Conservation (phyloP, 2,888 invertebrate genomes). For the Clostera curtula region DNA sequence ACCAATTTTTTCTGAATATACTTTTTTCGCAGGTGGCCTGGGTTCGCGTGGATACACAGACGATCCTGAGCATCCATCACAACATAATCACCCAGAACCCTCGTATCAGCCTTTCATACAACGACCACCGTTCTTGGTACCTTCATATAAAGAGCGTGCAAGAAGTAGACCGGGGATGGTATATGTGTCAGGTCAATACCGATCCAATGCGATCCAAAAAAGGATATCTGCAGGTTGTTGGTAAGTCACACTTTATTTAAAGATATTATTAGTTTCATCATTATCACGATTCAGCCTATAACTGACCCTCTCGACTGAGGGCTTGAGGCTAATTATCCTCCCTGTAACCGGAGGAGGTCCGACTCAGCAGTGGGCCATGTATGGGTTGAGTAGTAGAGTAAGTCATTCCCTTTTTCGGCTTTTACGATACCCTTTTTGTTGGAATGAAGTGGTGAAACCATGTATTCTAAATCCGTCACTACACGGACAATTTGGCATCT, state of each 20-base stretch:
- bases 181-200: constrained; percentile 94
- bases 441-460: too few species aligned
- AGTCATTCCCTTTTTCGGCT: too few species aligned
- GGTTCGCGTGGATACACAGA: constrained; percentile 95
- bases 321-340: too few species aligned
- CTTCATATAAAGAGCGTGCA: constrained; percentile 91
- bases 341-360: too few species aligned
- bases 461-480: too few species aligned
- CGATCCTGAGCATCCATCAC: constrained; percentile 93
- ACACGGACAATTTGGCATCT: too few species aligned
- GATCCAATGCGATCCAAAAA: constrained; percentile 94
- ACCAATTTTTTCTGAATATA: constrained; percentile 13
- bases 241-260: too few species aligned
- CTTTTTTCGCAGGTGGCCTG: constrained; percentile 83
- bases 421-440: too few species aligned
- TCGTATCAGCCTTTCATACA: constrained; percentile 88
- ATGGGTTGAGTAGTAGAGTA: too few species aligned
- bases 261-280: too few species aligned
- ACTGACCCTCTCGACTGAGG: constrained; percentile 6
- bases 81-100: constrained; percentile 94
- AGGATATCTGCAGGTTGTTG: constrained; percentile 93
- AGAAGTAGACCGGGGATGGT: constrained; percentile 92
- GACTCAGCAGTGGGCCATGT: too few species aligned
- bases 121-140: constrained; percentile 94
- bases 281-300: too few species aligned